Conservation (phyloP, 1,140 invertebrate species). For the Brachystomella parvula region DNA sequence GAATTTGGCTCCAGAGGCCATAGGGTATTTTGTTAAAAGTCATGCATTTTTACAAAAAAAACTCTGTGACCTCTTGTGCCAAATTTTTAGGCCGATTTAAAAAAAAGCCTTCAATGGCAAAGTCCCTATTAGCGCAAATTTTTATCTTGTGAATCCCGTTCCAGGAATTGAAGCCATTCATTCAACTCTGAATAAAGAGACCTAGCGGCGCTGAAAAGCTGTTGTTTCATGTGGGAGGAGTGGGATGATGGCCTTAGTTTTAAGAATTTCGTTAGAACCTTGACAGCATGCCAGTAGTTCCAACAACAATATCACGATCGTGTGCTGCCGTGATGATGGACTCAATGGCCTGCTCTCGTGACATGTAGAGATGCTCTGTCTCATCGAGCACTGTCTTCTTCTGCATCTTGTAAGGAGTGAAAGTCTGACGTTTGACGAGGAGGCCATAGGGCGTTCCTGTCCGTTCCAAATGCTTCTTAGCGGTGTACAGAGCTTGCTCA, state of each 20-base stretch:
- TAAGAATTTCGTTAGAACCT: too few relatives aligned
- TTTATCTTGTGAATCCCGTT: too few relatives aligned
- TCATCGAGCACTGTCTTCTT: slow-evolving; percentile 30
- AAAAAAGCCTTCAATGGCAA: too few relatives aligned
- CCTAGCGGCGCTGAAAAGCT: neutral
- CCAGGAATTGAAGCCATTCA: too few relatives aligned
- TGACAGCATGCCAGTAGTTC: slow-evolving; percentile 48
- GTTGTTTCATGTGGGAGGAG: too few relatives aligned
- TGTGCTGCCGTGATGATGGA: slow-evolving; percentile 39
- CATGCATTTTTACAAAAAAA: too few relatives aligned
- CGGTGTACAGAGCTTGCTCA: slow-evolving; percentile 43
- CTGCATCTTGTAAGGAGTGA: slow-evolving; percentile 44
- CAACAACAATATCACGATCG: slow-evolving; percentile 44
- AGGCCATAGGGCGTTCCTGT: slow-evolving; percentile 45
- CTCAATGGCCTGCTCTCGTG: slow-evolving; percentile 42
- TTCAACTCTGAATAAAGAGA: neutral
- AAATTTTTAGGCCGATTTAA: too few relatives aligned
- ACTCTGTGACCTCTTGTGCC: too few relatives aligned
- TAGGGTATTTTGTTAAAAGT: neutral
- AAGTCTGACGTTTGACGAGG: slow-evolving; percentile 46
- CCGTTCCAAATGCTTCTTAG: slow-evolving; percentile 45
- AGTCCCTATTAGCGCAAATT: too few relatives aligned
- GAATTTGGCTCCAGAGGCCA: neutral
- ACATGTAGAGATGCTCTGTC: slow-evolving; percentile 33
- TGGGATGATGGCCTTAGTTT: neutral